A percentile compares a stretch with the other conserved stretches of the same genome.
Conservation (phyloP, 2,113 vertebrate species). For the Raphicerus campestris region DNA sequence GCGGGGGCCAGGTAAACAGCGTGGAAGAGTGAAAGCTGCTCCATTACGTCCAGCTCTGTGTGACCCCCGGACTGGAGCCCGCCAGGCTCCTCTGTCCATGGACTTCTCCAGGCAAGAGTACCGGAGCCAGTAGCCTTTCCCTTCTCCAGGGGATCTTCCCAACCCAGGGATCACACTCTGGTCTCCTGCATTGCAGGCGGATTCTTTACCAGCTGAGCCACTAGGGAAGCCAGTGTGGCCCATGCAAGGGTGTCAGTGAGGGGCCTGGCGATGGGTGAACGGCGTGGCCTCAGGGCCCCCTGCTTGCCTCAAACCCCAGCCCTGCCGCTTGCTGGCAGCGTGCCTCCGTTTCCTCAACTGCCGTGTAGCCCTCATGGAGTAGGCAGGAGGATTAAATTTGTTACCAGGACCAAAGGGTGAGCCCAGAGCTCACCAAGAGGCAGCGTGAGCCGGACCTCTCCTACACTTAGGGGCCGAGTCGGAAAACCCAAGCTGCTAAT, state of each 20-base stretch:
- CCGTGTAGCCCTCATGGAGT: fast-evolving
- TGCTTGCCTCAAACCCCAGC: background rate
- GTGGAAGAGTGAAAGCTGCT: background rate
- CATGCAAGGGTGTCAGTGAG: background rate
- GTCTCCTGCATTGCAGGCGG: background rate
- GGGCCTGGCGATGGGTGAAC: fast-evolving
- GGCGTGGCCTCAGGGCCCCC: background rate
- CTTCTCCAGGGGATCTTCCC: background rate
- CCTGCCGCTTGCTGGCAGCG: background rate
- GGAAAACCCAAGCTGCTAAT: background rate
- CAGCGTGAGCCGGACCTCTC: background rate
- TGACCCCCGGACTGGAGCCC: background rate
- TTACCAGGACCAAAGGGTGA: background rate
- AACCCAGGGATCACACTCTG: background rate
- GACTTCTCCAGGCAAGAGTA: background rate
- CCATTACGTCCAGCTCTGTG: background rate
- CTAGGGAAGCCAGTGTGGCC: background rate
- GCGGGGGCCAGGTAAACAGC: background rate
- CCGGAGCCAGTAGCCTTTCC: background rate
- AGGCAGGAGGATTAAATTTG: fast-evolving
- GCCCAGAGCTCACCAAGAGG: no score
- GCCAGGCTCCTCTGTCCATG: background rate
- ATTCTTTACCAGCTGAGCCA: background rate
- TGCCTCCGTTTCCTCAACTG: background rate
- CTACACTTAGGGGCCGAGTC: background rate